These are phyloP conservation scores for Megaceryle torquata DNA, from an alignment of 2,113 vertebrate species.

Conservation along the genomic window DNA sequence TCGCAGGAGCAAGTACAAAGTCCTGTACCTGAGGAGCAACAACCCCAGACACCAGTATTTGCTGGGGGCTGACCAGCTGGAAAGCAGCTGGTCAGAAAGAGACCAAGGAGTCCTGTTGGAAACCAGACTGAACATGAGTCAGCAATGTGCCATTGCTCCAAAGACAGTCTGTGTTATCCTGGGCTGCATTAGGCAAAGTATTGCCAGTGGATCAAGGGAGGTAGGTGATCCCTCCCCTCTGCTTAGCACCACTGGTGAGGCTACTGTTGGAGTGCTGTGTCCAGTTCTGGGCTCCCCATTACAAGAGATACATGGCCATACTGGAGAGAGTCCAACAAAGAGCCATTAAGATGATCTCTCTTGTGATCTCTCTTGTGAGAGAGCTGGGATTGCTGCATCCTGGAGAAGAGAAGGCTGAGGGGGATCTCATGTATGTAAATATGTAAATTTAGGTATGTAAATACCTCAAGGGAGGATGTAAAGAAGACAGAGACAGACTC, in stretches of 20 bases:
- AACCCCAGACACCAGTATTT: background rate
- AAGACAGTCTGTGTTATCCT: background rate
- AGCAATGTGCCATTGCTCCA: background rate
- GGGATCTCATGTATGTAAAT: background rate
- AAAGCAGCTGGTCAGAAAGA: background rate
- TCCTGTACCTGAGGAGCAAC: background rate
- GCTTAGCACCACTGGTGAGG: background rate
- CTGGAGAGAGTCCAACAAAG: background rate
- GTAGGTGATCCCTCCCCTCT: background rate
- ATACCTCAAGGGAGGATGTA: background rate
- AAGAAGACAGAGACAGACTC: background rate
- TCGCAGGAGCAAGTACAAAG: background rate
- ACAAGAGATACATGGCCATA: background rate
- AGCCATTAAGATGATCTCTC: background rate
- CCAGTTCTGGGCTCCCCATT: background rate
- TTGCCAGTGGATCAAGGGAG: background rate
- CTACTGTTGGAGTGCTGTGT: background rate
- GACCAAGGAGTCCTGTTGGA: background rate
- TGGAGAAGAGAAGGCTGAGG: background rate
- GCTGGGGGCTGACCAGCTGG: background rate
- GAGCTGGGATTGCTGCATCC: background rate
- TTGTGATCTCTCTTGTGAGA: background rate
- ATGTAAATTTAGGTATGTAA: background rate
- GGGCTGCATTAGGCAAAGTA: background rate
- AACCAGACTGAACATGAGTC: background rate